These are phyloP conservation scores for Gopherus flavomarginatus DNA, from an alignment of 2,113 vertebrate species.

Conservation along the genomic window DNA sequence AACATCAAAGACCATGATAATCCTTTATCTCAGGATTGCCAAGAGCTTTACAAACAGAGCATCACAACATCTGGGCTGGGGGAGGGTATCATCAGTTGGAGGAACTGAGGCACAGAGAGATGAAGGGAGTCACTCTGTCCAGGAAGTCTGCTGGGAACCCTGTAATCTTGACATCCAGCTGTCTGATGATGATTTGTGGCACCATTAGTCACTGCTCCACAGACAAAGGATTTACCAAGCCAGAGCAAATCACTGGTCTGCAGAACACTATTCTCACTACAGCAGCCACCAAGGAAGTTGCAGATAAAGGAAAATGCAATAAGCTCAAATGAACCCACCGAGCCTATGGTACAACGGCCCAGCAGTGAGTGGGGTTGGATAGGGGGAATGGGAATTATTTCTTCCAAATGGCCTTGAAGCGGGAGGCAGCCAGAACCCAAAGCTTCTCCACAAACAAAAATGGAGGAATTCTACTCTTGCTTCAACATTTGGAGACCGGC, in stretches of 20 bases:
- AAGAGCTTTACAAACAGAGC: not conserved
- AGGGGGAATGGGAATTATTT: not conserved
- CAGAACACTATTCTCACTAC: not conserved
- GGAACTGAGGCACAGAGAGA: accelerated
- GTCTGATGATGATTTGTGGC: not conserved
- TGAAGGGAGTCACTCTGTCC: not conserved
- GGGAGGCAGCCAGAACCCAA: not conserved
- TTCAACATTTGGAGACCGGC: not conserved
- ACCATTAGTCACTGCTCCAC: not conserved
- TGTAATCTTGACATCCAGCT: not conserved
- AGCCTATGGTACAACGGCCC: not conserved
- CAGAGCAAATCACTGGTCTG: not conserved
- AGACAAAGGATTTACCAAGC: not conserved
- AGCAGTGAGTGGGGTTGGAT: not conserved
- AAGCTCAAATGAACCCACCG: not conserved
- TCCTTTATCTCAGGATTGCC: not conserved
- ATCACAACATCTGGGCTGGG: not conserved
- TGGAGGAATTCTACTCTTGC: not conserved
- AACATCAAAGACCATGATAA: not conserved
- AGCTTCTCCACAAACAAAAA: not conserved
- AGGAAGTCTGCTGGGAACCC: not conserved
- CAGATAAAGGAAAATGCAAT: not conserved
- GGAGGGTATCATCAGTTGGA: not conserved
- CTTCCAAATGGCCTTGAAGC: not conserved
- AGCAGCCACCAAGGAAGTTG: not conserved